Evolutionary conservation across 2,888 invertebrate species (phyloP), one percentile per base, ranked within the genome.

Genomic region (Syritta pipiens): DNA sequence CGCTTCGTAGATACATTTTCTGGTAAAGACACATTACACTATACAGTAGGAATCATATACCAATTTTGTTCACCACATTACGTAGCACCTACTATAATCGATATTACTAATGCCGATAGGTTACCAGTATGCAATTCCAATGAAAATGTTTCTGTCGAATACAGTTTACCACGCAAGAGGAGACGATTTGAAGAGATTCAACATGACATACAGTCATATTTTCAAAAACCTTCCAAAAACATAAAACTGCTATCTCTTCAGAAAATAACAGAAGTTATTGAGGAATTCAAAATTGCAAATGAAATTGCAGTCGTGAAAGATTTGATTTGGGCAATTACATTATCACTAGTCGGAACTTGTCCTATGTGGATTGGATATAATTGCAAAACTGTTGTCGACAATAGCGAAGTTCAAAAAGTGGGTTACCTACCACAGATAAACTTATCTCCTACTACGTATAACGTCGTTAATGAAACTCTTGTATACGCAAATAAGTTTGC

Each of bases 351-450:
- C 26, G 26, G 26, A 26, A 26, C 26, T 26, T 26, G 26, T 26
- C 49, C 62, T 10, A 62, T 62, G 63, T 63, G 63, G 49, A 30
- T 48, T 28, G 62, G 49, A 20, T 51, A 42, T 37, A 62, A 63
- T 28, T 42, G 26, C 49, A 37, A 14, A 48, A 62, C 48, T 40
- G 19, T 40, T 10, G 17, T 37, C 17, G 37, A 60, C 9, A 35
- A 20, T 7, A 60, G 81, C 12, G 46, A 46, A 22, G 10, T 81
- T 10, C 84, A 86, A 82, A 82, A 82, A 81, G 71, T 86, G 55
- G 82, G 79, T 6, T 86, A 86, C 82, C 69, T 86, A 3, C 83
- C 84, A 10, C 84, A 84, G n/a, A 85, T 86, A 28, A 86, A 86
- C 71, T 76, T 68, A 42, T 85, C 86, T 46, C 5, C 9, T 10